A percentile compares a stretch with the other conserved stretches of the same genome.
phyloP scores from a whole-genome alignment of 2,797 vertebrate genomes.

The Psittacula echo region DNA sequence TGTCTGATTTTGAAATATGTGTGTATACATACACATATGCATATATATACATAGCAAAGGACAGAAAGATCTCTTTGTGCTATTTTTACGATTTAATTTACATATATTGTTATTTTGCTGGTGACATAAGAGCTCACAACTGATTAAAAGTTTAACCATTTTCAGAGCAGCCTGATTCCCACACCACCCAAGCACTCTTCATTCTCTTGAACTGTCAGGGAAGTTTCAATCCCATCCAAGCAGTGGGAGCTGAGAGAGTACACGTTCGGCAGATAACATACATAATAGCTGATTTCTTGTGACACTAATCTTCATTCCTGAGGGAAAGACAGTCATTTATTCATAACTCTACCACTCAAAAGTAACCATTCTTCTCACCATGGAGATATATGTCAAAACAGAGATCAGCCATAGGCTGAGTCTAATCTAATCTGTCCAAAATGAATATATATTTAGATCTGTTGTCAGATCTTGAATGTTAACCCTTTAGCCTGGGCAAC shows the following conservation, averaged over 20 bases:
- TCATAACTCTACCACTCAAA: slow-evolving; percentile 45
- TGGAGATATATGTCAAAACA: slow-evolving; percentile 61
- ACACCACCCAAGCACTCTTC: not conserved
- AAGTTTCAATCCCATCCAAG: slow-evolving; percentile 17
- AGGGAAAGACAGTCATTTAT: slow-evolving; percentile 53
- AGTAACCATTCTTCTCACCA: slow-evolving; percentile 58
- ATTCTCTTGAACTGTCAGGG: slow-evolving; percentile 37
- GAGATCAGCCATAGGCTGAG: slow-evolving; percentile 40
- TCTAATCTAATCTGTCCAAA: slow-evolving; percentile 59
- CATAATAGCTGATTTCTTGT: slow-evolving; percentile 57
- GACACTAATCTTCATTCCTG: slow-evolving; percentile 59
- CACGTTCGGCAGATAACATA: not conserved
- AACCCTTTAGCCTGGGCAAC: slow-evolving; percentile 26
- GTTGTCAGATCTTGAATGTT: slow-evolving; percentile 27
- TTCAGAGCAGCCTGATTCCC: slow-evolving; percentile 27
- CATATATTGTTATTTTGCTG: slow-evolving; percentile 58
- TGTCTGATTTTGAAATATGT: slow-evolving; percentile 41
- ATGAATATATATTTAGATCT: slow-evolving; percentile 56
- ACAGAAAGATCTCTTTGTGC: not conserved
- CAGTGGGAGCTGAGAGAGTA: not conserved
- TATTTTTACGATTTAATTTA: slow-evolving; percentile 42
- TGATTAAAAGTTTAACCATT: slow-evolving; percentile 56
- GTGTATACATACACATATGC: not conserved
- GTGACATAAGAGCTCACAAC: slow-evolving; percentile 33
- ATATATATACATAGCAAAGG: not conserved